Evolutionary conservation across 64 coral and sea anemone species (phyloP).

Genomic region (Orbicella faveolata): DNA sequence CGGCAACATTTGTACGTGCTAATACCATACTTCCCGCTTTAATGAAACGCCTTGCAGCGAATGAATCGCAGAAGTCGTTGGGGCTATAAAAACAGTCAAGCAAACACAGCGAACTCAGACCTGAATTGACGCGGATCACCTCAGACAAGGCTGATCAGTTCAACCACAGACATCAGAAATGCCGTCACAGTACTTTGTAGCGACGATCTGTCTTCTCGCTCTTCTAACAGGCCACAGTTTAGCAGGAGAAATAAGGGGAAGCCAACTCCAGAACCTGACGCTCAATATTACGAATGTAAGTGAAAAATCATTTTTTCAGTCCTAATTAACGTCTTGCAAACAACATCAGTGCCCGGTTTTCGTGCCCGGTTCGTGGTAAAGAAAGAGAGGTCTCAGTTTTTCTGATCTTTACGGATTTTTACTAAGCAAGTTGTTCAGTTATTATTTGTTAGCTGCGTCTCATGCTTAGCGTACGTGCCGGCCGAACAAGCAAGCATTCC

Average conservation of each 20-base stretch:
- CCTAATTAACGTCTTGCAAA: too few species aligned
- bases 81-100: neutral
- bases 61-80: neutral
- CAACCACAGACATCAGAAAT: neutral
- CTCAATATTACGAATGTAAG: neutral
- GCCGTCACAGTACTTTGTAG: neutral
- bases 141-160: neutral
- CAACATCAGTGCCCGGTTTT: too few species aligned
- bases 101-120: neutral
- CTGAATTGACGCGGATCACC: neutral
- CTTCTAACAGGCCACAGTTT: neutral
- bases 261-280: neutral
- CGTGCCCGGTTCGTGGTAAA: too few species aligned
- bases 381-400: too few species aligned
- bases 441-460: too few species aligned
- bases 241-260: neutral
- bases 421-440: too few species aligned
- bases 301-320: neutral
- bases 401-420: too few species aligned
- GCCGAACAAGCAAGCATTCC: too few species aligned
- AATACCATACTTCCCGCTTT: neutral
- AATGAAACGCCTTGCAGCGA: neutral
- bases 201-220: neutral
- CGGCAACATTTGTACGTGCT: too few species aligned
- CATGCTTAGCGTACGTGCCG: too few species aligned